These are phyloP conservation scores for Sycophaga agraensis DNA, from an alignment of 1,140 invertebrate genomes.

Conservation along the genomic window DNA sequence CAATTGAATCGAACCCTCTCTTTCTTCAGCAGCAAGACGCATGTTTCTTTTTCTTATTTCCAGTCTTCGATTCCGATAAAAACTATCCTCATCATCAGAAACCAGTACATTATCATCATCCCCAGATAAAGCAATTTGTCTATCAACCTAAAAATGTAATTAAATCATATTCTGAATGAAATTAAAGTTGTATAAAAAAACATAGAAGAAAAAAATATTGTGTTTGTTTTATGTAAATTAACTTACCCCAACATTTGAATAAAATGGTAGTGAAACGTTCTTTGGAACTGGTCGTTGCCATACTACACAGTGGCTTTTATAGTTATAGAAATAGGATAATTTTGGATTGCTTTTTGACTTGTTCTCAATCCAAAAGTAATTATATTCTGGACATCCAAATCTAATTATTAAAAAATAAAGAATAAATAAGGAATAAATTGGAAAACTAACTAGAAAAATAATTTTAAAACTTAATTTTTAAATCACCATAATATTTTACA, in stretches of 20 bases:
- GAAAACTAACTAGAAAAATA: too few species aligned
- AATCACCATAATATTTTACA: too few species aligned
- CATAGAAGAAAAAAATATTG: too few species aligned
- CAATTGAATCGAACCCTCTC: neutral
- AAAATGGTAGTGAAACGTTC: conserved; percentile 20
- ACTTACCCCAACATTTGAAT: conserved; percentile 17
- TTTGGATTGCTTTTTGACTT: conserved; percentile 28
- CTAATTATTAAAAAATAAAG: conserved; percentile 17
- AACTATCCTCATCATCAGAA: conserved; percentile 7
- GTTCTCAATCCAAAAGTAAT: conserved; percentile 37
- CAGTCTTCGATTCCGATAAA: neutral
- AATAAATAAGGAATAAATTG: neutral
- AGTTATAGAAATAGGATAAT: conserved; percentile 31
- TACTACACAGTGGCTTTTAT: conserved; percentile 21
- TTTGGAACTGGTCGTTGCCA: conserved; percentile 32
- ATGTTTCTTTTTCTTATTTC: conserved; percentile 5
- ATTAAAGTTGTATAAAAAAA: neutral
- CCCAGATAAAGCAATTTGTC: neutral
- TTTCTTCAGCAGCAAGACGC: neutral
- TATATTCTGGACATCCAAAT: conserved; percentile 35
- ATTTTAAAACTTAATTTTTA: too few species aligned
- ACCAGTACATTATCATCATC: conserved; percentile 11
- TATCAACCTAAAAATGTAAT: neutral
- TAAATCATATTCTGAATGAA: neutral
- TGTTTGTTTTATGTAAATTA: conserved; percentile 1